Evolutionary conservation across 2,797 vertebrate species (phyloP).

Genomic region (Picus viridis): DNA sequence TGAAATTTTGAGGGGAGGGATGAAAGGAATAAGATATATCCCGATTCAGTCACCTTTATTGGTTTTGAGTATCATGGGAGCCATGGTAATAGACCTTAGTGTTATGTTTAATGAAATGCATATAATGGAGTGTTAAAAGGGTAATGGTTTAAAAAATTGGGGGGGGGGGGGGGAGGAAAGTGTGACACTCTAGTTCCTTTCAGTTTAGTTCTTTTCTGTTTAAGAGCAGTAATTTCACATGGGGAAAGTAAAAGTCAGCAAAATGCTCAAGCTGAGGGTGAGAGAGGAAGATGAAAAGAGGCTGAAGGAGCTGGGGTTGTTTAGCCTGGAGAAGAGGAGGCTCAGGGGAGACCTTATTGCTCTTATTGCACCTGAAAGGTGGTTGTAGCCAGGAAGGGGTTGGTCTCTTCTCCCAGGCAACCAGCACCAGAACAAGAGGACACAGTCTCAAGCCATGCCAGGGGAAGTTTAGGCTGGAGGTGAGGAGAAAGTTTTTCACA

Average conservation of each 20-base stretch:
- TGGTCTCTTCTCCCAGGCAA: too few relatives aligned
- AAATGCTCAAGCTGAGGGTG: background rate
- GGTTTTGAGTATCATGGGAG: background rate
- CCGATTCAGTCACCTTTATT: background rate
- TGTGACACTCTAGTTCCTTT: background rate
- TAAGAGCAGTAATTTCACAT: background rate
- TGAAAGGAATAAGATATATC: background rate
- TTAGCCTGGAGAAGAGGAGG: too few relatives aligned
- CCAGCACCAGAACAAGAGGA: too few relatives aligned
- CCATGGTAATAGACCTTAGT: background rate
- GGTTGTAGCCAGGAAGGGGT: too few relatives aligned
- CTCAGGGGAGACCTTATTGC: too few relatives aligned
- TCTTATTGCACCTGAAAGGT: too few relatives aligned
- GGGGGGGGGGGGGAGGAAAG: rapidly evolving
- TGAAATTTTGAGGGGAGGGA: background rate
- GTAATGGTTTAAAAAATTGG: background rate
- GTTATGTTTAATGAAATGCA: background rate
- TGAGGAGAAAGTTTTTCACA: too few relatives aligned
- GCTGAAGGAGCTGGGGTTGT: too few relatives aligned
- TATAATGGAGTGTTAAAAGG: background rate
- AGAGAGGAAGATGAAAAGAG: too few relatives aligned
- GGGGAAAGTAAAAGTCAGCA: background rate
- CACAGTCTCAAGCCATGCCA: too few relatives aligned
- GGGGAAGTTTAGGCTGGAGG: too few relatives aligned
- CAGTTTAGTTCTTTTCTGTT: background rate